These are phyloP conservation scores for Cephus runcator DNA, from an alignment of 2,888 invertebrate genomes.

Conservation along the genomic window DNA sequence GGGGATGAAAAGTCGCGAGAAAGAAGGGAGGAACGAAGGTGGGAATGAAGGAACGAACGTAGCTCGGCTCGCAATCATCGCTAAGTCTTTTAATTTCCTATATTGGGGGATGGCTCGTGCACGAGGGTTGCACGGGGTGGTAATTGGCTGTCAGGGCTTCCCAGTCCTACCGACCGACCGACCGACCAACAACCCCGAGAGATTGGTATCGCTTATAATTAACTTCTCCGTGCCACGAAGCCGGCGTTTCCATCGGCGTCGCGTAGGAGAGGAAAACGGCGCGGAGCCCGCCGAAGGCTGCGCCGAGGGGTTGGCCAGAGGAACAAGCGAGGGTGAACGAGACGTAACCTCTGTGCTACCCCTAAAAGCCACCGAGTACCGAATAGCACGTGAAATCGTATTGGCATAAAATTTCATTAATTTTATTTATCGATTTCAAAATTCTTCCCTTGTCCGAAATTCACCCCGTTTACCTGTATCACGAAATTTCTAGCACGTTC, in stretches of 20 bases:
- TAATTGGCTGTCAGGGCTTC: constrained; percentile 66
- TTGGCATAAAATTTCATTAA: background rate
- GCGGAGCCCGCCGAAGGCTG: constrained; percentile 1
- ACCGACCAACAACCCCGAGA: constrained; percentile 63
- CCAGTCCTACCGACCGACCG: constrained; percentile 55
- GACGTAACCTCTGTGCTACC: background rate
- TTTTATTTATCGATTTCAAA: background rate
- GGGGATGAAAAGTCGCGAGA: constrained; percentile 27
- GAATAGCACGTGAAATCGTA: constrained; percentile 8
- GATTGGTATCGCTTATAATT: constrained; percentile 67
- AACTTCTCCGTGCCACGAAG: constrained; percentile 66
- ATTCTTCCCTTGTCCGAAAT: background rate
- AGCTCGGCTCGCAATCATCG: constrained; percentile 57
- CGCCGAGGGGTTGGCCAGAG: background rate
- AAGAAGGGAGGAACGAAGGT: constrained; percentile 29
- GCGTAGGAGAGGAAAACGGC: constrained; percentile 39
- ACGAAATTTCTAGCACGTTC: background rate
- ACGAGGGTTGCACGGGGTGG: constrained; percentile 63
- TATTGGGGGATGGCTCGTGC: constrained; percentile 55
- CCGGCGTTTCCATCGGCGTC: constrained; percentile 57
- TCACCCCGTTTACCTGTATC: too few species aligned
- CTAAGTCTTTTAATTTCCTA: constrained; percentile 65
- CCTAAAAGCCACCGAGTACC: constrained; percentile 6
- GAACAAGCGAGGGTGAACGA: constrained; percentile 12
- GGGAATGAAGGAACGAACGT: background rate